A percentile compares a stretch with the other conserved stretches of the same genome.
phyloP scores from a whole-genome alignment of 2,888 invertebrate genomes.

The Tinea trinotella region DNA sequence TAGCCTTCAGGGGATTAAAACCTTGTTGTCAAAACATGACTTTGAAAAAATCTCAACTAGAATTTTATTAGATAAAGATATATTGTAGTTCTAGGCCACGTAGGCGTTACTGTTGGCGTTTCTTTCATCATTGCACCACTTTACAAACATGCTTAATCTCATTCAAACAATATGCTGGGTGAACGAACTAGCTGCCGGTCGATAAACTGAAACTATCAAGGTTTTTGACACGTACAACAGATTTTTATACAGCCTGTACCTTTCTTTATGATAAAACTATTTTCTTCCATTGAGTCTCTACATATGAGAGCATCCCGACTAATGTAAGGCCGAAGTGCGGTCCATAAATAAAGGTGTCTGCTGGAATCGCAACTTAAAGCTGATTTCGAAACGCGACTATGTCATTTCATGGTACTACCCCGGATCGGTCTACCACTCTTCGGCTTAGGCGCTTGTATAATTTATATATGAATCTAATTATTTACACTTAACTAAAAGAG shows the following conservation, averaged over 20 bases:
- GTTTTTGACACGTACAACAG: constrained; percentile 16
- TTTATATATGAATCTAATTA: no score
- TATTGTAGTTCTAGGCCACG: constrained; percentile 14
- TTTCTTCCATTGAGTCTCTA: no score
- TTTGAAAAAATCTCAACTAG: not conserved
- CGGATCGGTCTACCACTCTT: no score
- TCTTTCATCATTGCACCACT: constrained; percentile 32
- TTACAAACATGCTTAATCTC: constrained; percentile 43
- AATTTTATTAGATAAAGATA: not conserved
- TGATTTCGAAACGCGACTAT: no score
- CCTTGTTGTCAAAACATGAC: not conserved
- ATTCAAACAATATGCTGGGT: constrained; percentile 31
- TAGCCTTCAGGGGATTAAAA: not conserved
- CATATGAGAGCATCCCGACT: no score
- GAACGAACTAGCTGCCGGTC: constrained; percentile 34
- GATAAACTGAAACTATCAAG: constrained; percentile 19
- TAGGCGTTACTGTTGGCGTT: constrained; percentile 3
- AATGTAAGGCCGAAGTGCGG: no score
- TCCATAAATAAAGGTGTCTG: no score
- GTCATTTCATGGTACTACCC: no score
- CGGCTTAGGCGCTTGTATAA: no score
- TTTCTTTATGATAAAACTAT: not conserved
- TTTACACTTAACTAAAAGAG: no score
- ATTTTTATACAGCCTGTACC: constrained; percentile 18
- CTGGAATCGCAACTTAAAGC: no score